Percentiles rank a stretch among this genome's conserved stretches.
These are phyloP conservation scores for Betta splendens DNA, from an alignment of 2,797 vertebrate species.

Conservation along the genomic window DNA sequence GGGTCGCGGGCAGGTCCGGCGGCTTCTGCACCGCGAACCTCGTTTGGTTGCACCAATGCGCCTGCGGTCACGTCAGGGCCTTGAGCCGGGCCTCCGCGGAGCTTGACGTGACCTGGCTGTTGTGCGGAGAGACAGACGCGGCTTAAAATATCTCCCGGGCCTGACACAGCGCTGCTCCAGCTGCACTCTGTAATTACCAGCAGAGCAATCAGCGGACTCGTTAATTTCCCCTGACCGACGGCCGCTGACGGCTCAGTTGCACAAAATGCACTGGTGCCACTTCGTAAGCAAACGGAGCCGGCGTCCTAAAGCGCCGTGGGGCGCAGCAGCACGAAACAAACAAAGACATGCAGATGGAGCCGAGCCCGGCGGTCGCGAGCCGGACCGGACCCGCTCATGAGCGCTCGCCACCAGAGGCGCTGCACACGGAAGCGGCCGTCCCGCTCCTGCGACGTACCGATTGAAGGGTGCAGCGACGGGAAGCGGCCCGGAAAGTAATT, in stretches of 20 bases:
- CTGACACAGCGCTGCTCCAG: slow-evolving; percentile 76
- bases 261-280: slow-evolving; percentile 73
- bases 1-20: too few species aligned
- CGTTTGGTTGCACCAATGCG: slow-evolving; percentile 18
- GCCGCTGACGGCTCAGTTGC: slow-evolving; percentile 75
- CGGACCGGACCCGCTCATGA: neutral
- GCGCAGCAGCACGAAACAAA: too few species aligned
- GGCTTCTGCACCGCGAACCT: neutral
- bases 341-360: slow-evolving; percentile 11
- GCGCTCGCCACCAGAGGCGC: slow-evolving; percentile 19
- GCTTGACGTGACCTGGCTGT: slow-evolving; percentile 66
- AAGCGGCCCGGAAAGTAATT: slow-evolving; percentile 79
- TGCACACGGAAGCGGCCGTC: slow-evolving; percentile 38
- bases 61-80: slow-evolving; percentile 33
- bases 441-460: slow-evolving; percentile 54
- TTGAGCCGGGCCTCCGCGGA: slow-evolving; percentile 47
- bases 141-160: slow-evolving; percentile 73
- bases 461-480: slow-evolving; percentile 69
- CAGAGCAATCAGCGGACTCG: slow-evolving; percentile 79
- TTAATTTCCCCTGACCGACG: slow-evolving; percentile 80
- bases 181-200: slow-evolving; percentile 82
- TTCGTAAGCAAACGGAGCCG: slow-evolving; percentile 77
- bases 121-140: slow-evolving; percentile 67
- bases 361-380: neutral
- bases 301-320: slow-evolving; percentile 49